Percentiles rank a stretch among this genome's conserved stretches.
These are phyloP conservation scores for Actinemys pallida DNA, from an alignment of 2,113 vertebrate genomes.

Conservation along the genomic window DNA sequence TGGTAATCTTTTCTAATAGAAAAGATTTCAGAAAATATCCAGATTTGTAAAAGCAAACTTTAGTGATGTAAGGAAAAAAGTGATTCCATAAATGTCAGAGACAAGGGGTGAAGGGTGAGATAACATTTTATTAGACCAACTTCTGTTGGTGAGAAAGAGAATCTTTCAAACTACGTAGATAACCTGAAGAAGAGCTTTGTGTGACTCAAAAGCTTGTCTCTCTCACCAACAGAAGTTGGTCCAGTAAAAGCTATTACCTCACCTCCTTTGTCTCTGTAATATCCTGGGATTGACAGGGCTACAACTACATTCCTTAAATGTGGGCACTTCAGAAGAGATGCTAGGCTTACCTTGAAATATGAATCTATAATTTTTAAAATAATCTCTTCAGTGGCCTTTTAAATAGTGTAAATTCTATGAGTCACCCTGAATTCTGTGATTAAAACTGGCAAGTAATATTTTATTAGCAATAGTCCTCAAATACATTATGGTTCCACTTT, in stretches of 20 bases:
- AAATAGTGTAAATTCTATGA: slow-evolving; percentile 29
- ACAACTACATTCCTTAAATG: background rate
- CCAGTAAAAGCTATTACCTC: too few relatives aligned
- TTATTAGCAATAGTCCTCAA: background rate
- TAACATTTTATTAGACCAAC: too few relatives aligned
- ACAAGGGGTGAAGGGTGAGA: too few relatives aligned
- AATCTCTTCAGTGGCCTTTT: background rate
- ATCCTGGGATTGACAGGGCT: too few relatives aligned
- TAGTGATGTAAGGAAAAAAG: too few relatives aligned
- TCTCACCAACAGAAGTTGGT: too few relatives aligned
- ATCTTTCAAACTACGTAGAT: too few relatives aligned
- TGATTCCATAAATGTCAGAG: background rate
- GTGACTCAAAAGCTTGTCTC: too few relatives aligned
- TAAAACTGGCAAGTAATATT: slow-evolving; percentile 4
- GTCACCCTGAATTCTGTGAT: background rate
- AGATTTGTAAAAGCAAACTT: too few relatives aligned
- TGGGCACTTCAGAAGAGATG: slow-evolving; percentile 24
- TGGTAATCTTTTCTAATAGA: background rate
- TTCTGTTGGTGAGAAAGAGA: too few relatives aligned
- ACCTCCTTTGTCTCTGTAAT: too few relatives aligned
- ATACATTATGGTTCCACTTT: background rate
- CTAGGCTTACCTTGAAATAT: slow-evolving; percentile 30
- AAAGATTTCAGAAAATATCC: background rate
- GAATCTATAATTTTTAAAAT: slow-evolving; percentile 17
- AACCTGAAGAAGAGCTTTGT: too few relatives aligned